Base-by-base conservation (phyloP, 1,140 invertebrate genomes). In the Carcinoscorpius rotundicauda region DNA sequence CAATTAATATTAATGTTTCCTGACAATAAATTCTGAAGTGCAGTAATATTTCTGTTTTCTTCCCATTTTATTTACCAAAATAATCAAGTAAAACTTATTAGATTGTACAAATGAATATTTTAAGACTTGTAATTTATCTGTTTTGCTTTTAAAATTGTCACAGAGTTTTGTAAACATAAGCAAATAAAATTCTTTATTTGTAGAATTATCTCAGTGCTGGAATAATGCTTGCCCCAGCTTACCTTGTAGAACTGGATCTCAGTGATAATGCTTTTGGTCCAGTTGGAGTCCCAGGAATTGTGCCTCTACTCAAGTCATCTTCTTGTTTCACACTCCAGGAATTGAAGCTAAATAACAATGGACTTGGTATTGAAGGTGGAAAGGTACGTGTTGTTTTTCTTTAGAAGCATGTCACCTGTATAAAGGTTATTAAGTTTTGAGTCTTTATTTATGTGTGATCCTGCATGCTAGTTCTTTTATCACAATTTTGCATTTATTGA, bases 241-340 rank as follows among this genome's bases (percentile, higher is more conserved):
- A 84, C 4, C 80, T 99, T 0, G 83, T 86, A 0, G 88, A 93
- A 69, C 77, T 99, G 6, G 94, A 99, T 75, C 81, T 99, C 1
- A 97, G 94, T 79, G 96, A 99, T 75, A 99, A 99, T 83, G 97
- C 97, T 0, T 89, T 99, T 75, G 97, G 97, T 4, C 95, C 96
- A 0, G 92, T 96, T 74, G 96, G 94, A 53, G 88, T 98, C 61
- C 81, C 87, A 69, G 93, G 93, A 4, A 79, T 99, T 58, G 86
- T 87, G n/a, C 82, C 86, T 29, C 81, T 98, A 9, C 77, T 99
- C 9, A 84, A 84, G 66, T 94, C 91, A 60, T 81, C 84, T 3
- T 83, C 87, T 0, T 97, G 93, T 75, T 93, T 86, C 71, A 84
- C 87, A 4, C 79, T 84, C 50, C 80, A 90, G 78, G 87, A 89